A percentile compares a stretch with the other conserved stretches of the same genome.
phyloP scores from a whole-genome alignment of 2,113 vertebrate species.

The Nycticorax nycticorax region DNA sequence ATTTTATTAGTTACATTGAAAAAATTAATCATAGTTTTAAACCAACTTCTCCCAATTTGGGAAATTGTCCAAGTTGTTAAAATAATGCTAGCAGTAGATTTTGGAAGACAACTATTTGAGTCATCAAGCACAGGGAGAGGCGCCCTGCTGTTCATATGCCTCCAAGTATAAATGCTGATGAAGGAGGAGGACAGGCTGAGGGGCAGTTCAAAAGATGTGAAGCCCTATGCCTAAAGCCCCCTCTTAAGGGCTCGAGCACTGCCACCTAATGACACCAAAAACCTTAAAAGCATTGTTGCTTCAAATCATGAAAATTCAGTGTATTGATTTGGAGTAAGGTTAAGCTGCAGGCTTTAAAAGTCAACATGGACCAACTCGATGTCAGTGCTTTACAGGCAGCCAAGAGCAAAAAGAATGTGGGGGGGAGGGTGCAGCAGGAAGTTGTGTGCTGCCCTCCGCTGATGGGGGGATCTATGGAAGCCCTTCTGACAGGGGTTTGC shows the following conservation, averaged over 20 bases:
- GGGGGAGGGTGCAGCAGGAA: neutral
- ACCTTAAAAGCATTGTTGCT: neutral
- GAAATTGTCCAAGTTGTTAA: neutral
- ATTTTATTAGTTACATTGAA: neutral
- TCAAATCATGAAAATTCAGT: neutral
- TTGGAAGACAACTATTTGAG: neutral
- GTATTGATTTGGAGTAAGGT: neutral
- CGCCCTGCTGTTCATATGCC: neutral
- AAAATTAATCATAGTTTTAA: constrained; percentile 5
- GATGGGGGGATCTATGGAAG: neutral
- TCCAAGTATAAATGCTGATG: neutral
- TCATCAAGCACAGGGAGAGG: neutral
- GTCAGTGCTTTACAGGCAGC: neutral
- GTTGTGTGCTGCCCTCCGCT: accelerated
- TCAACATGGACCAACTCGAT: neutral
- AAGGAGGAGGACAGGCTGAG: neutral
- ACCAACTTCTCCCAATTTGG: neutral
- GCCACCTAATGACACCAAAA: neutral
- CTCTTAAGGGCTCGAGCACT: neutral
- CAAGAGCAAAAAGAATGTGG: neutral
- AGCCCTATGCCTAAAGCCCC: neutral
- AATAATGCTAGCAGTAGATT: neutral
- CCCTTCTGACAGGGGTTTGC: neutral
- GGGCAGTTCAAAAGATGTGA: neutral
- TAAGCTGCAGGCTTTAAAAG: neutral